These are phyloP conservation scores for Apamea crenata DNA, from an alignment of 2,888 invertebrate genomes.

Conservation along the genomic window DNA sequence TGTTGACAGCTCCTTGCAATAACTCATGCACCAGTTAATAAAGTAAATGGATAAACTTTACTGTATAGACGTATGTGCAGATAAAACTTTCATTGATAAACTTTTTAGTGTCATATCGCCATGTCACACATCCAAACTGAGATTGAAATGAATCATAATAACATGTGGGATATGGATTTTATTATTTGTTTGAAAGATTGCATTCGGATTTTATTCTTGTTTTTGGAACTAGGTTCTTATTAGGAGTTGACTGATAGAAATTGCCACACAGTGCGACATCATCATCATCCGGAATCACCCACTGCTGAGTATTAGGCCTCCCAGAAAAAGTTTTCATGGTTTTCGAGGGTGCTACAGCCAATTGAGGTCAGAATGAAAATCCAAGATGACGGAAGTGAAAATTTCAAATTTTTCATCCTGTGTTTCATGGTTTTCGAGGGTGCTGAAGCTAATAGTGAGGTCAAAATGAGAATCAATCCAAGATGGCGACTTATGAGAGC, in stretches of 20 bases:
- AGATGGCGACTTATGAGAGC: too few relatives aligned
- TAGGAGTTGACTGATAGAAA: not conserved
- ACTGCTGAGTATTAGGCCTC: too few relatives aligned
- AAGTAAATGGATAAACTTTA: conserved; percentile 27
- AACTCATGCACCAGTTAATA: conserved; percentile 36
- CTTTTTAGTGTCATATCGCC: conserved; percentile 36
- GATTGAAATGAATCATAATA: conserved; percentile 23
- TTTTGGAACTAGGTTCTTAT: not conserved
- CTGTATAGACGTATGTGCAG: conserved; percentile 6
- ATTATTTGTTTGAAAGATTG: not conserved
- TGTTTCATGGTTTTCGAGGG: too few relatives aligned
- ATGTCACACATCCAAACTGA: conserved; percentile 16
- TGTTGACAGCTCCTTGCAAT: conserved; percentile 17
- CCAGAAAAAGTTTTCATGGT: too few relatives aligned
- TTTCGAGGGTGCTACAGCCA: too few relatives aligned
- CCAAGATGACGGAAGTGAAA: too few relatives aligned
- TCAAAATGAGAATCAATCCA: too few relatives aligned
- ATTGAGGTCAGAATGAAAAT: too few relatives aligned
- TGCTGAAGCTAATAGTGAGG: too few relatives aligned
- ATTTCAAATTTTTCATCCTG: too few relatives aligned
- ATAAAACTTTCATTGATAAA: conserved; percentile 51
- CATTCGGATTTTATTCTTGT: conserved; percentile 7
- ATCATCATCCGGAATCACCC: too few relatives aligned
- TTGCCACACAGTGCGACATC: too few relatives aligned
- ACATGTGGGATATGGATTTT: not conserved